Base-by-base conservation (phyloP, 2,888 invertebrate species). In the Dendrolimus pini region DNA sequence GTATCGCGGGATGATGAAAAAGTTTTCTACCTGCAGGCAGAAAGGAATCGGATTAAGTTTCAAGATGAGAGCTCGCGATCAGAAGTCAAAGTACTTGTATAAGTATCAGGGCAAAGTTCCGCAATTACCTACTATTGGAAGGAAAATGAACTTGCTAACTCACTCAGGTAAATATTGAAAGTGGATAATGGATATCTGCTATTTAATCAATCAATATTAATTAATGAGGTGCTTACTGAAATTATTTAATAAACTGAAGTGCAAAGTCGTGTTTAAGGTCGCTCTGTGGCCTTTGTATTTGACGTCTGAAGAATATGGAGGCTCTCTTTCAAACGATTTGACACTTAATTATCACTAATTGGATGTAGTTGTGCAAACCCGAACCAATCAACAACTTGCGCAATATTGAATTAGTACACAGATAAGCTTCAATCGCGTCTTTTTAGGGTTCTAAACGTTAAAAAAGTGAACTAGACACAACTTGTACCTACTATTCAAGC, bases 31-130 rank as follows among this genome's bases (percentile, higher is more conserved):
- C 54, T 56, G 58, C 61, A 67, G 61, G 60, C 65, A 63, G 61
- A 60, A 68, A 63, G 60, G 58, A 61, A 62, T 64, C 59, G 57
- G 60, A 57, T 57, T 59, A 65, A 70, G 64, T 70, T 66, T 62
- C 62, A 56, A 62, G 62, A 30, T 30, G 30, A 30, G 30, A 68
- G 61, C 61, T 68, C 64, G 67, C 58, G 56, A 64, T 62, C 60
- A 59, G 61, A 57, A 65, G 63, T 57, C 60, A 56, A 61, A 63
- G 41, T 18, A 58, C 41, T 47, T 53, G 54, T 59, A 41, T 18
- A 54, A n/a, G 57, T 61, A 63, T 64, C 54, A 58, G 56, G 63
- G 55, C 58, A 59, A 66, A 66, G 58, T 62, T 64, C 57, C 56
- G 56, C 60, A 57, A 59, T 59, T 61, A 57, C 57, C 54, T 55